These are phyloP conservation scores for Corydoras maculifer DNA, from an alignment of 2,113 vertebrate genomes.

Conservation along the genomic window DNA sequence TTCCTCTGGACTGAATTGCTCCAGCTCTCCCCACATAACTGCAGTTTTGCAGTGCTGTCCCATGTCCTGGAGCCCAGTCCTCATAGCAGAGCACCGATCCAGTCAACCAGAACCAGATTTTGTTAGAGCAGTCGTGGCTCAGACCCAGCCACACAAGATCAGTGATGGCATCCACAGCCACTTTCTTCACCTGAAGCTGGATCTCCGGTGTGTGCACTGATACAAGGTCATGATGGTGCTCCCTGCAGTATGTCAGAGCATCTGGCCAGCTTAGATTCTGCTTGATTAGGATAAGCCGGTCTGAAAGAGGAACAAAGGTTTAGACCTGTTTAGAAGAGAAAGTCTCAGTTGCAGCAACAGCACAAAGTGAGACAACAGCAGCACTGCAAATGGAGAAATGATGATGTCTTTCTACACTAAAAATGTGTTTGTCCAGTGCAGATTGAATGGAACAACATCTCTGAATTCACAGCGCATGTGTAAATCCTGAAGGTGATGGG, in stretches of 20 bases:
- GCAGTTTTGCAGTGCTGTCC: neutral
- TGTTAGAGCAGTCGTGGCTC: constrained; percentile 5
- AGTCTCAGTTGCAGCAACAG: no score
- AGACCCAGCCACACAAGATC: constrained; percentile 27
- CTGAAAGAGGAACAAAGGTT: neutral
- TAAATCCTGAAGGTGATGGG: no score
- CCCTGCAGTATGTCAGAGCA: constrained; percentile 18
- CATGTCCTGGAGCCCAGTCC: constrained; percentile 8
- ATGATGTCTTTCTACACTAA: no score
- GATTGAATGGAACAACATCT: no score
- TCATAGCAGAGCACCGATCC: constrained; percentile 6
- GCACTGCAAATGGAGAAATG: no score
- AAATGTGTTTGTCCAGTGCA: no score
- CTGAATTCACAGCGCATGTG: no score
- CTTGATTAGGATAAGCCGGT: constrained; percentile 2
- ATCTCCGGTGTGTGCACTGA: constrained; percentile 7
- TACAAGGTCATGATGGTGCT: constrained; percentile 15
- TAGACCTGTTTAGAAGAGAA: no score
- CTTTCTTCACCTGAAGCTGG: constrained; percentile 11
- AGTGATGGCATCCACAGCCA: neutral
- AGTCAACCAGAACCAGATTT: constrained; percentile 25
- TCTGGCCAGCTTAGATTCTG: constrained; percentile 6
- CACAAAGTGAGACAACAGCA: no score
- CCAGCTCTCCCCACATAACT: neutral
- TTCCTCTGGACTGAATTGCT: constrained; percentile 4